Base-by-base conservation (phyloP, 2,888 invertebrate genomes). In the Andrena minutula region DNA sequence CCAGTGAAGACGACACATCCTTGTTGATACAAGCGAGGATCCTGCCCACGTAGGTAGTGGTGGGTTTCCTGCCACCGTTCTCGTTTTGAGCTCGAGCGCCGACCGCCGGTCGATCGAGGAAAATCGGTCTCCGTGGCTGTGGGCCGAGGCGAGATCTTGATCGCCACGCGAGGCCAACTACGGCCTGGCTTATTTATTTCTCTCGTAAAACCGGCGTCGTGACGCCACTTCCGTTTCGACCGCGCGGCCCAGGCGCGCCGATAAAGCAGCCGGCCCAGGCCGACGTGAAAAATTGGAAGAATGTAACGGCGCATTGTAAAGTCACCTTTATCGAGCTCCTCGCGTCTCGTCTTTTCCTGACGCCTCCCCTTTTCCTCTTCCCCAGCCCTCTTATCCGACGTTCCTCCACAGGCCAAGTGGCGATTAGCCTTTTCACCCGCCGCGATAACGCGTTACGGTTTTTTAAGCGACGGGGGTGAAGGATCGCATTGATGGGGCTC, bases 201-300 rank as follows among this genome's bases (percentile, higher is more conserved):
- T 66, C 71, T 81, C 76, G 80, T 78, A 80, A 87, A 85, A 64
- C 60, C 56, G 51, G 64, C 75, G 63, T 84, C 70, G 75, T 87
- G 72, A 70, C 77, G 87, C 49, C 63, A 41, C 82, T 84, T 78
- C 82, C 82, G 83, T 82, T 83, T 47, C 53, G 28, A 23, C 56
- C 35, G 63, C 35, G 53, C 69, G 58, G 72, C 65, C 68, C 53
- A 32, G 41, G 35, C n/a, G 51, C 41, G 49, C 73, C 80, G 87
- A 85, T 85, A 85, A 85, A 85, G 69, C 85, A 84, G 71, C 63
- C 35, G 47, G 32, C 56, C 61, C 69, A 58, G 68, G 6, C 47
- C 75, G 81, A 82, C 82, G 58, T 82, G 82, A 82, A 82, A 82
- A 82, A 82, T 82, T 82, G 71, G 82, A 82, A 82, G 82, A 82